These are phyloP conservation scores for Molossus alvarezi DNA, from an alignment of 2,797 vertebrate species.

Conservation along the genomic window DNA sequence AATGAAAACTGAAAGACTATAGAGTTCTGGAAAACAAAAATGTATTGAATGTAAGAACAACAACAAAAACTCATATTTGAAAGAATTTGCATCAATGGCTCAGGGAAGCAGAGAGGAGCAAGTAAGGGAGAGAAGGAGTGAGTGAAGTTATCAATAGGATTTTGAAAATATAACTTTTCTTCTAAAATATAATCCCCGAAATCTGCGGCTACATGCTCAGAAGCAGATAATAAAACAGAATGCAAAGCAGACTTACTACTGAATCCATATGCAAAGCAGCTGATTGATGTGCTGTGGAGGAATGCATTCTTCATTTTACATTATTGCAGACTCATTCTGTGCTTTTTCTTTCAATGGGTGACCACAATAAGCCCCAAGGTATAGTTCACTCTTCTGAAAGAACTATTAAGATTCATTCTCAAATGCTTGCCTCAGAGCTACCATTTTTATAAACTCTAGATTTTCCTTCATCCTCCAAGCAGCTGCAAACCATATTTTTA, in stretches of 20 bases:
- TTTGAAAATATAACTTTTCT: conserved; percentile 72
- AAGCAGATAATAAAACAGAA: conserved; percentile 74
- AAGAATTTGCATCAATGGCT: conserved; percentile 58
- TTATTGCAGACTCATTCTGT: conserved; percentile 70
- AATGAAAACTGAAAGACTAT: neutral
- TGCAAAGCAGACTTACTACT: conserved; percentile 68
- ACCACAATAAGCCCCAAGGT: conserved; percentile 82
- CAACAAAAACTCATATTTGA: conserved; percentile 23
- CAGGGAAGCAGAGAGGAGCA: neutral
- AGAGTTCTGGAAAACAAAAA: conserved; percentile 64
- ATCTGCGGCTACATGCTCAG: conserved; percentile 56
- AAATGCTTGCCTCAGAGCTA: conserved; percentile 86
- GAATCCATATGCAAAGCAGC: conserved; percentile 68
- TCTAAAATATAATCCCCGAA: conserved; percentile 72
- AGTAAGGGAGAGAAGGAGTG: neutral
- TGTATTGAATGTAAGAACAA: conserved; percentile 37
- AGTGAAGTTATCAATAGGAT: conserved; percentile 48
- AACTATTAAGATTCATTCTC: conserved; percentile 85
- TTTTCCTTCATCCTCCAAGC: conserved; percentile 81
- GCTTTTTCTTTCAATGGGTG: conserved; percentile 81
- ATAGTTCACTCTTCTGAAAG: conserved; percentile 83
- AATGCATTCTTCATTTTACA: conserved; percentile 68
- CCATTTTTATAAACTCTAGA: conserved; percentile 60
- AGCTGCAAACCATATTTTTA: conserved; percentile 52
- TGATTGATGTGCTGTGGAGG: neutral